Conservation (phyloP, 2,888 invertebrate genomes). For the Gibbula magus region DNA sequence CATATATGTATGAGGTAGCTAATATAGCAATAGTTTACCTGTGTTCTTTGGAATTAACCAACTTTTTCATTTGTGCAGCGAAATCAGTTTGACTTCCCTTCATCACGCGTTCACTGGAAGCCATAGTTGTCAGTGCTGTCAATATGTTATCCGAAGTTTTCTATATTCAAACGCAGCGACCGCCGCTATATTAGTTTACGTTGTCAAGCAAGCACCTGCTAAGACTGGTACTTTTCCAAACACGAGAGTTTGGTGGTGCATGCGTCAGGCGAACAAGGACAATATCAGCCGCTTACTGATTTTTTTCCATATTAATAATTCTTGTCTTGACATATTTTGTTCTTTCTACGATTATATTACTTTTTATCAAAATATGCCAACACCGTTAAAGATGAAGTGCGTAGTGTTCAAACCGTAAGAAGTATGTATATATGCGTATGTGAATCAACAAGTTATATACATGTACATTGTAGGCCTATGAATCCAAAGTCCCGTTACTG, state of each 20-base stretch:
- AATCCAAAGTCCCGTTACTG: no score
- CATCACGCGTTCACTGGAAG: conserved; percentile 60
- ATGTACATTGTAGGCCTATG: no score
- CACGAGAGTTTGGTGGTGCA: neutral
- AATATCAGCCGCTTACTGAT: neutral
- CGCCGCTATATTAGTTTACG: neutral
- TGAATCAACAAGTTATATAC: no score
- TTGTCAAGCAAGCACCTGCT: conserved; percentile 34
- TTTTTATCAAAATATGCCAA: no score
- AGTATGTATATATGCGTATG: no score
- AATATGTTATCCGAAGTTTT: neutral
- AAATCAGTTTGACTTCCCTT: conserved; percentile 65
- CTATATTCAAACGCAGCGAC: neutral
- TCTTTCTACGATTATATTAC: no score
- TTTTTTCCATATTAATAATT: no score
- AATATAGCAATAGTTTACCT: no score
- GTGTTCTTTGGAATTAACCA: conserved; percentile 70
- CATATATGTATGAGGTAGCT: no score
- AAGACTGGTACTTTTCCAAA: neutral
- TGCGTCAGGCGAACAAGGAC: neutral
- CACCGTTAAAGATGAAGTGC: no score
- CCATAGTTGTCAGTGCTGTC: conserved; percentile 25
- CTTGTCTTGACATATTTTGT: no score
- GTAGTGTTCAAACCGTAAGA: no score
- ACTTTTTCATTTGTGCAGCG: conserved; percentile 69